Base-by-base conservation (phyloP, 2,113 vertebrate species). In the Myiozetetes cayanensis region DNA sequence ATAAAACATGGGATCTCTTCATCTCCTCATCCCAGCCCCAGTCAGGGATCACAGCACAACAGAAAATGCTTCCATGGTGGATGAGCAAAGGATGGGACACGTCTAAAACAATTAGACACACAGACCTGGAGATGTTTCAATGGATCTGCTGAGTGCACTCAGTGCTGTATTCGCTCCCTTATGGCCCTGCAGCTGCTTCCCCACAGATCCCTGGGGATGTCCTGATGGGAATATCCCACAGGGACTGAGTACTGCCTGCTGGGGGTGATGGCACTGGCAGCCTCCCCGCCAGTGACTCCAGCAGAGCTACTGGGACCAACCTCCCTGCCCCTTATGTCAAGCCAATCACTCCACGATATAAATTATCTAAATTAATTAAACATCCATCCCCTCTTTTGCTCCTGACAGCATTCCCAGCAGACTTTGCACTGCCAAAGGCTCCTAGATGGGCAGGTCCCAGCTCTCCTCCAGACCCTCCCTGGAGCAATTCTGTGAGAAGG, bases 1-100 rank as follows among this genome's bases (percentile, higher is more conserved):
- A 8, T 2, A 47, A 47, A 61, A 74, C 1, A 4, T 1, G 0
- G 27, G 3, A 84, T 58, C 9, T 44, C n/a, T 6, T 28, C 33
- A 13, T 5, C 24, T 37, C 37, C 50, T n/a, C 58, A 17, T 19
- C 14, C 62, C 71, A 44, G 75, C 23, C 15, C 56, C 39, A 21
- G 65, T 2, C 28, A 47, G 61, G 56, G 23, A 17, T 56, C 76
- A 25, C 73, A 73, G 61, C 67, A 58, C 46, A 14, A 1, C 23
- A 62, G 50, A 8, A 75, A 46, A 75, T 2, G 6, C 28, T 61
- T 30, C 75, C 71, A 3, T 0, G 30, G 44, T 43, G 41, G 53
- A 2, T 1, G 33, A 79, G 76, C 86, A 24, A 41, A 47, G 55
- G 65, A 31, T 6, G 50, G 55, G n/a, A 28, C n/a, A 5, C 0